Evolutionary conservation across 2,113 vertebrate species (phyloP).

Genomic region (Atlantisia rogersi): DNA sequence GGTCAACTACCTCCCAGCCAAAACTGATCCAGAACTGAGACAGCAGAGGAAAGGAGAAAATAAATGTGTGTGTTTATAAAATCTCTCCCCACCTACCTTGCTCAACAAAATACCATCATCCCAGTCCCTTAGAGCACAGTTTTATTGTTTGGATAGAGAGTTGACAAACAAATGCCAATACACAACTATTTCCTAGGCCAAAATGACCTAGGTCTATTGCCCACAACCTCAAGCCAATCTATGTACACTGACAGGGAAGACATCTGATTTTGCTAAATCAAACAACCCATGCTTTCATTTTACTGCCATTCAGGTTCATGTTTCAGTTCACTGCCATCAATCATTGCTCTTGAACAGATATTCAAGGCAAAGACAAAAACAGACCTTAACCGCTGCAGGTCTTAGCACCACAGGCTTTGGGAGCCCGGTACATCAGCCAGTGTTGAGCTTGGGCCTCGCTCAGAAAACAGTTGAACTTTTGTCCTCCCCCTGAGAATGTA

Average conservation of each 20-base stretch:
- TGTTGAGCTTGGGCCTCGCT: not conserved
- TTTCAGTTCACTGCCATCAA: not conserved
- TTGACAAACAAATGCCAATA: not conserved
- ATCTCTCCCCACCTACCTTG: not conserved
- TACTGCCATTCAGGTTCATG: not conserved
- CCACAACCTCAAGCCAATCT: not conserved
- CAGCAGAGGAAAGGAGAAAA: not conserved
- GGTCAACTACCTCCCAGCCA: not conserved
- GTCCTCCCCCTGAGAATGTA: not conserved
- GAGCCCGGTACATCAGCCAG: not conserved
- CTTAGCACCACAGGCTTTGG: not conserved
- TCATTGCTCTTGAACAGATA: not conserved
- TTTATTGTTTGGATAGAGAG: not conserved
- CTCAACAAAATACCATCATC: not conserved
- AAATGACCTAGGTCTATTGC: not conserved
- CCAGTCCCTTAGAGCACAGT: not conserved
- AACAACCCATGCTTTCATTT: not conserved
- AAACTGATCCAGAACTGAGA: not conserved
- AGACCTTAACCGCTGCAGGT: not conserved
- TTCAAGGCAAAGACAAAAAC: not conserved
- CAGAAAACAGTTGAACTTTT: not conserved
- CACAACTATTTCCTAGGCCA: not conserved
- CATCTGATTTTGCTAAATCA: not conserved
- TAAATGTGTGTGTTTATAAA: not conserved
- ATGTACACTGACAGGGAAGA: not conserved